These are phyloP conservation scores for Thera obeliscata DNA, from an alignment of 2,888 invertebrate species.

Conservation along the genomic window DNA sequence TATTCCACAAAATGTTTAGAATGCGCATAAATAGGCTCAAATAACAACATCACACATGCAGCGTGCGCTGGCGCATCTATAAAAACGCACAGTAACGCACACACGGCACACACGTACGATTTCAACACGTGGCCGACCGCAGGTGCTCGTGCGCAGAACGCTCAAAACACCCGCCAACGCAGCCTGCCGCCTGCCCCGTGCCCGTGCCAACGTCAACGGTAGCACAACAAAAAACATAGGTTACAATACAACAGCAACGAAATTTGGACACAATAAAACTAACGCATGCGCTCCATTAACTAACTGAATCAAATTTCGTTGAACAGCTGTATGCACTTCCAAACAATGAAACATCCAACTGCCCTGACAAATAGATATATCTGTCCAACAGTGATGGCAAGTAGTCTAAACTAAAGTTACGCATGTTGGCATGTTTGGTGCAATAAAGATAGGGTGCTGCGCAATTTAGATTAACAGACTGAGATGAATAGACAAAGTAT, in stretches of 20 bases:
- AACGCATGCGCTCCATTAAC: slow-evolving; percentile 72
- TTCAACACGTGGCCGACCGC: slow-evolving; percentile 50
- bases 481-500: slow-evolving; percentile 20
- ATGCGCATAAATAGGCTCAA: slow-evolving; percentile 43
- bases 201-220: slow-evolving; percentile 45
- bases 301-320: slow-evolving; percentile 74
- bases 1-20: slow-evolving; percentile 42
- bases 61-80: slow-evolving; percentile 44
- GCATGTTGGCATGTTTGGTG: slow-evolving; percentile 22
- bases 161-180: slow-evolving; percentile 37
- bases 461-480: slow-evolving; percentile 26
- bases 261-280: slow-evolving; percentile 55
- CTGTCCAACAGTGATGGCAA: slow-evolving; percentile 45
- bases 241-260: slow-evolving; percentile 48
- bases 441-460: slow-evolving; percentile 22
- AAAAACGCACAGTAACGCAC: slow-evolving; percentile 45
- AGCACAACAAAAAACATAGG: slow-evolving; percentile 49
- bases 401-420: slow-evolving; percentile 30
- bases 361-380: slow-evolving; percentile 54
- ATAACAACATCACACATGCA: slow-evolving; percentile 46
- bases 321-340: slow-evolving; percentile 71
- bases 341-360: slow-evolving; percentile 61
- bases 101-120: slow-evolving; percentile 37
- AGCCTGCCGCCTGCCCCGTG: slow-evolving; percentile 29
- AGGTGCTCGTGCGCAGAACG: slow-evolving; percentile 55